These are phyloP conservation scores for Hassar affinis DNA, from an alignment of 2,113 vertebrate genomes.

Conservation along the genomic window DNA sequence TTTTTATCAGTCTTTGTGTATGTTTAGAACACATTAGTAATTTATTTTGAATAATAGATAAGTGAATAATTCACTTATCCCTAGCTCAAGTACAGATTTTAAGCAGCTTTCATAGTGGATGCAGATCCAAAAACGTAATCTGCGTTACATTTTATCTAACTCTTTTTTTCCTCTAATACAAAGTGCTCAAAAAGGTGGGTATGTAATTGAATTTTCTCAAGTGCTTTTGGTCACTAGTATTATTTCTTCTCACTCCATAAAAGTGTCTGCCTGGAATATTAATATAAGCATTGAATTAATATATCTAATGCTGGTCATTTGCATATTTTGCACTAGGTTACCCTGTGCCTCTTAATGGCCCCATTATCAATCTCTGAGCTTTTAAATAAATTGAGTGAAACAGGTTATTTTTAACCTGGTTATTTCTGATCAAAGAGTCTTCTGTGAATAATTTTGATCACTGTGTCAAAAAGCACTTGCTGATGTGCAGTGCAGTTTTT, in stretches of 20 bases:
- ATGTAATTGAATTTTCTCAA: neutral
- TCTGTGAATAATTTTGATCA: slow-evolving; percentile 20
- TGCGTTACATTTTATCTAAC: neutral
- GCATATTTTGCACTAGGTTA: slow-evolving; percentile 44
- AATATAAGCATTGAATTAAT: slow-evolving; percentile 64
- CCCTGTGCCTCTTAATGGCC: neutral
- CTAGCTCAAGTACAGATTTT: neutral
- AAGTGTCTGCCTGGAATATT: slow-evolving; percentile 68
- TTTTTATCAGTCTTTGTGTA: neutral
- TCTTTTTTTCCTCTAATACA: neutral
- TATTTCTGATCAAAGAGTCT: slow-evolving; percentile 48
- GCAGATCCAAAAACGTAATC: neutral
- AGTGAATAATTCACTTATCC: neutral
- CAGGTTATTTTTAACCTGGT: slow-evolving; percentile 46
- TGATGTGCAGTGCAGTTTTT: slow-evolving; percentile 15
- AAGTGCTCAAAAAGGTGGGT: neutral
- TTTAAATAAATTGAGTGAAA: slow-evolving; percentile 35
- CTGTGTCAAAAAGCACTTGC: slow-evolving; percentile 27
- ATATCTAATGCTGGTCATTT: slow-evolving; percentile 60
- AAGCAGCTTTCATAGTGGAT: neutral
- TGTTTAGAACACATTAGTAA: neutral
- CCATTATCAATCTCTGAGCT: slow-evolving; percentile 41
- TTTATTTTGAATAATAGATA: neutral
- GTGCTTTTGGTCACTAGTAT: slow-evolving; percentile 54
- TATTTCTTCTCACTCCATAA: slow-evolving; percentile 65